phyloP scores from a whole-genome alignment of 2,797 vertebrate species.

The Pseudochirops cupreus region DNA sequence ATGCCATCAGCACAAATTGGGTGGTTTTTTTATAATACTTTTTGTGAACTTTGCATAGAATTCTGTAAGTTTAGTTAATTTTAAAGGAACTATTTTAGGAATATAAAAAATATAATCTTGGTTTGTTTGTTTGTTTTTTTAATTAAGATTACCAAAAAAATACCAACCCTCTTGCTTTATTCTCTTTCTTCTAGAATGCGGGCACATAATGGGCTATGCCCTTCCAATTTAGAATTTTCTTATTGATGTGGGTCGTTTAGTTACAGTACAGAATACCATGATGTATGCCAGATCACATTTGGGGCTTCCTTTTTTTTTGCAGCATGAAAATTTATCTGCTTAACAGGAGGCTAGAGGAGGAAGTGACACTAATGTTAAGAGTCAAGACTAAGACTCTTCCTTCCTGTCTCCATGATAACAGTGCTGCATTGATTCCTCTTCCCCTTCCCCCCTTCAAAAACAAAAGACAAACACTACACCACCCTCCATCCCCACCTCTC shows the following conservation, averaged over 20 bases:
- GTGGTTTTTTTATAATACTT: neutral
- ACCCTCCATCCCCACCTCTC: no score
- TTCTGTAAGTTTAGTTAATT: neutral
- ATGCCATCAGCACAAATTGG: neutral
- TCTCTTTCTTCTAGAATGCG: neutral
- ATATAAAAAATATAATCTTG: no score
- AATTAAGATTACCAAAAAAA: no score
- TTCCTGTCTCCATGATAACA: neutral
- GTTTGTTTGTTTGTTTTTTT: no score
- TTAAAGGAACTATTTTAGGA: neutral
- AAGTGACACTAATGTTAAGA: neutral
- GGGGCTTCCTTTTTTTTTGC: neutral
- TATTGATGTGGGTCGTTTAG: neutral
- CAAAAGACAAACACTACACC: no score
- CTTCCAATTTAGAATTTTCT: neutral
- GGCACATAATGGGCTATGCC: neutral
- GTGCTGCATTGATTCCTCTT: neutral
- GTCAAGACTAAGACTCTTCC: neutral
- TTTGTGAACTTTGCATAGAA: neutral
- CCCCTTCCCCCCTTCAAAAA: no score
- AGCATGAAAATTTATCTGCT: neutral
- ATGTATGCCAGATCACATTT: neutral
- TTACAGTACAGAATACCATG: neutral
- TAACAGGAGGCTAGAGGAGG: neutral
- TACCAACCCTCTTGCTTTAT: no score